Base-by-base conservation (phyloP, 2,888 invertebrate species). In the Ferrisia virgata region DNA sequence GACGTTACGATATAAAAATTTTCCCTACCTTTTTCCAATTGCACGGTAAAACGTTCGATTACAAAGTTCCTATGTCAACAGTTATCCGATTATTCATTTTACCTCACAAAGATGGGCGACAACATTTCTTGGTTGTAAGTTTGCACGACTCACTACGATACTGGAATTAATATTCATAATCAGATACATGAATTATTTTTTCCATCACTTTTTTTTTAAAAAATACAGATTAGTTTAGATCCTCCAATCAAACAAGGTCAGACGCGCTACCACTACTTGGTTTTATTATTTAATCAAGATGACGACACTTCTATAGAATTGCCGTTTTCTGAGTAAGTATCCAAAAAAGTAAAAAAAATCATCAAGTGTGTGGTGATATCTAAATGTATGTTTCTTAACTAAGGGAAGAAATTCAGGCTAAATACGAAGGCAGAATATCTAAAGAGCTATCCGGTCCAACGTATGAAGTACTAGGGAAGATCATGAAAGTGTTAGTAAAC, bases 241-340 rank as follows among this genome's bases (percentile, higher is more conserved):
- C 99, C 99, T 0, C 99, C 99, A 0, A 99, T 99, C 87, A 99
- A 99, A 88, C 99, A 99, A 89, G 99, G 99, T 79, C 99, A 99
- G 90, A 99, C 99, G 0, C 91, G 99, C 86, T 99, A 99, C 88
- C 98, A 98, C 87, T 99, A 96, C 88, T 90, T 99, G 85, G 98
- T 99, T 13, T 90, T 99, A 85, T 90, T 98, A 72, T 99, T 99
- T 89, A 94, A 94, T 76, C 95, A 96, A 87, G 99, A 99, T 87
- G 98, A 99, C 85, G 91, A 92, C 87, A 96, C 97, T 88, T 93
- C 94, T 13, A 91, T 98, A 86, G 98, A 98, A 89, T 89, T 99
- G 85, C 96, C 96, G 0, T 93, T 98, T 86, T 92, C 95, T 36
- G 97, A 98, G 94, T 96, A 91, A 91, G 94, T 91, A 83, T 69